A percentile compares a stretch with the other conserved stretches of the same genome.
Evolutionary conservation across 2,888 invertebrate genomes (phyloP).

Genomic region (Corythucha ciliata): DNA sequence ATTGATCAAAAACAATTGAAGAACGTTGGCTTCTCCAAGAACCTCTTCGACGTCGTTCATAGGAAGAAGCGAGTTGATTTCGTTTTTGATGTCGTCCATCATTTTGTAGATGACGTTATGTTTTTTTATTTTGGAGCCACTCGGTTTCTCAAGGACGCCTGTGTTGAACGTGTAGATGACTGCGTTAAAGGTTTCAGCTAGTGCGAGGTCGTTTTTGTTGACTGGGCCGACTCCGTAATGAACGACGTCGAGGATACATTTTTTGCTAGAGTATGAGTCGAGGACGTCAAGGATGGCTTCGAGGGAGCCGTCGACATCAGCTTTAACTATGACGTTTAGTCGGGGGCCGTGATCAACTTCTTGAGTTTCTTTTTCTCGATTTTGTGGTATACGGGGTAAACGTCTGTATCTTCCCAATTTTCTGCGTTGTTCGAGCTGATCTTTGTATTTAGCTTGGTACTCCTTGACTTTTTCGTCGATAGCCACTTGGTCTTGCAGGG

Average conservation of each 20-base stretch:
- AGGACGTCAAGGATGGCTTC: slow-evolving; percentile 90
- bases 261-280: slow-evolving; percentile 67
- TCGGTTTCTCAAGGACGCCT: slow-evolving; percentile 40
- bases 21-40: slow-evolving; percentile 75
- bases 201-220: slow-evolving; percentile 70
- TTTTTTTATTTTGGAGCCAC: slow-evolving; percentile 45
- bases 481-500: slow-evolving; percentile 50
- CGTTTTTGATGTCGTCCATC: slow-evolving; percentile 76
- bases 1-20: slow-evolving; percentile 71
- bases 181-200: slow-evolving; percentile 66
- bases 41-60: slow-evolving; percentile 62
- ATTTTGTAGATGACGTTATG: slow-evolving; percentile 90
- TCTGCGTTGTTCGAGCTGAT: slow-evolving; percentile 51
- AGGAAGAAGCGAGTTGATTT: slow-evolving; percentile 66
- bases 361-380: slow-evolving; percentile 49
- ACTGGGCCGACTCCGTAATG: slow-evolving; percentile 86
- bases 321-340: slow-evolving; percentile 51
- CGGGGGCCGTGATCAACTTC: slow-evolving; percentile 34
- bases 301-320: slow-evolving; percentile 92
- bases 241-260: slow-evolving; percentile 73
- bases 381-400: slow-evolving; percentile 50
- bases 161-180: slow-evolving; percentile 86
- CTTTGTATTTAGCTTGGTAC: slow-evolving; percentile 55
- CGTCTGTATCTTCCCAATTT: slow-evolving; percentile 51
- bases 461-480: slow-evolving; percentile 57